Conservation (phyloP, 2,797 vertebrate genomes). For the Xyrichtys novacula region DNA sequence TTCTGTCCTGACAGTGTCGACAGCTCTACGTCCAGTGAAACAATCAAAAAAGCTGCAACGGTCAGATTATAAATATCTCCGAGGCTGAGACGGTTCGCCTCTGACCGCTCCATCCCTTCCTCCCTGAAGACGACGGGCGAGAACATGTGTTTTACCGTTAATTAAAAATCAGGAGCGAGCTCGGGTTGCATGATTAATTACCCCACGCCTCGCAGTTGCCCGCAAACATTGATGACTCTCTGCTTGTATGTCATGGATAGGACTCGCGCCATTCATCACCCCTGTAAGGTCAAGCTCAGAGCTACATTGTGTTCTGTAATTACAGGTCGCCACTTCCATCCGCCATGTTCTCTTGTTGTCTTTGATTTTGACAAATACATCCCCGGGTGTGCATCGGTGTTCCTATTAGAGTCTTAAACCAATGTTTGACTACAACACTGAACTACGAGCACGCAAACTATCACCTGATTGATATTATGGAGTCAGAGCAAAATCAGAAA, state of each 20-base stretch:
- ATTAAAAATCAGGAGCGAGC: constrained; percentile 76
- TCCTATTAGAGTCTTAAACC: constrained; percentile 44
- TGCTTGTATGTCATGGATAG: constrained; percentile 74
- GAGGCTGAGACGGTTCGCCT: constrained; percentile 30
- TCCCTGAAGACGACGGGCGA: constrained; percentile 57
- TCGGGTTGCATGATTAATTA: constrained; percentile 84
- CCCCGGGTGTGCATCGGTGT: constrained; percentile 42
- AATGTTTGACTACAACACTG: constrained; percentile 43
- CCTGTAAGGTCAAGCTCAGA: constrained; percentile 76
- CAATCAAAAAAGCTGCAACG: constrained; percentile 32
- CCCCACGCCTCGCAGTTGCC: constrained; percentile 67
- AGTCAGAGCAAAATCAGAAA: too few species aligned
- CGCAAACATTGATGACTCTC: constrained; percentile 79
- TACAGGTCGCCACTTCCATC: constrained; percentile 58
- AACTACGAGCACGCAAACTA: neutral
- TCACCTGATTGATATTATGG: neutral
- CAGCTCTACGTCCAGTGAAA: constrained; percentile 37
- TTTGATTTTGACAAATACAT: constrained; percentile 70
- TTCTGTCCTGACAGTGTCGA: neutral
- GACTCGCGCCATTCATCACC: constrained; percentile 82
- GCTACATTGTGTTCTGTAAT: constrained; percentile 73
- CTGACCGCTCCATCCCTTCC: constrained; percentile 20
- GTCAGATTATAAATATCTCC: constrained; percentile 61
- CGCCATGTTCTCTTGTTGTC: constrained; percentile 36
- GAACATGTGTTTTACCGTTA: constrained; percentile 74